phyloP scores from a whole-genome alignment of 2,797 vertebrate genomes.

The Novumbra hubbsi region DNA sequence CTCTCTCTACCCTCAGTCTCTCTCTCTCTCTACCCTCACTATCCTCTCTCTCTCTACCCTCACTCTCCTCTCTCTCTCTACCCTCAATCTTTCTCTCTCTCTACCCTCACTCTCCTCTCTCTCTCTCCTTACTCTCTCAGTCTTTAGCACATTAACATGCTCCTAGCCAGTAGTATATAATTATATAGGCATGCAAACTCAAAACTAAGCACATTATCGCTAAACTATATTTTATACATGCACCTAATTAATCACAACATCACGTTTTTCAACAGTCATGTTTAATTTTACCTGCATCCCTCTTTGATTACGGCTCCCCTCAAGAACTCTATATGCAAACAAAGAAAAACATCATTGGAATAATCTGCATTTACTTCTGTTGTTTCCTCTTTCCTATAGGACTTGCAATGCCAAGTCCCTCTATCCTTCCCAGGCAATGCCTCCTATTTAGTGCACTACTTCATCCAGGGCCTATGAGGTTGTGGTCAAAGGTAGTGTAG shows the following conservation, averaged over 20 bases:
- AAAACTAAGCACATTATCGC: not conserved
- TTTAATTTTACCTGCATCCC: not conserved
- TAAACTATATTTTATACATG: not conserved
- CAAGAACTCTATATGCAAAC: not conserved
- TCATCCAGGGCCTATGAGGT: not conserved
- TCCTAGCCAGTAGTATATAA: not conserved
- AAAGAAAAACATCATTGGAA: too few relatives aligned
- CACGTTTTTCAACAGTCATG: not conserved
- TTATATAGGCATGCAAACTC: not conserved
- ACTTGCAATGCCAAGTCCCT: constrained; percentile 54
- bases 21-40: not conserved
- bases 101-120: too few relatives aligned
- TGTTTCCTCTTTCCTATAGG: too few relatives aligned
- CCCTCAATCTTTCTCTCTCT: too few relatives aligned
- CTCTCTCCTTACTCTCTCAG: not conserved
- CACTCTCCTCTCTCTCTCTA: too few relatives aligned
- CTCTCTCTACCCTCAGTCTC: not conserved
- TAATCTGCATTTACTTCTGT: too few relatives aligned
- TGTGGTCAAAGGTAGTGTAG: too few relatives aligned
- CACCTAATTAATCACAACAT: too few relatives aligned
- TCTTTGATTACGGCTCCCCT: not conserved
- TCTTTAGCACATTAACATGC: not conserved
- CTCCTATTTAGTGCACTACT: constrained; percentile 11
- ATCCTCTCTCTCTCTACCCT: too few relatives aligned
- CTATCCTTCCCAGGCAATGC: constrained; percentile 55